These are phyloP conservation scores for Molothrus ater DNA, from an alignment of 2,797 vertebrate species.

Conservation along the genomic window DNA sequence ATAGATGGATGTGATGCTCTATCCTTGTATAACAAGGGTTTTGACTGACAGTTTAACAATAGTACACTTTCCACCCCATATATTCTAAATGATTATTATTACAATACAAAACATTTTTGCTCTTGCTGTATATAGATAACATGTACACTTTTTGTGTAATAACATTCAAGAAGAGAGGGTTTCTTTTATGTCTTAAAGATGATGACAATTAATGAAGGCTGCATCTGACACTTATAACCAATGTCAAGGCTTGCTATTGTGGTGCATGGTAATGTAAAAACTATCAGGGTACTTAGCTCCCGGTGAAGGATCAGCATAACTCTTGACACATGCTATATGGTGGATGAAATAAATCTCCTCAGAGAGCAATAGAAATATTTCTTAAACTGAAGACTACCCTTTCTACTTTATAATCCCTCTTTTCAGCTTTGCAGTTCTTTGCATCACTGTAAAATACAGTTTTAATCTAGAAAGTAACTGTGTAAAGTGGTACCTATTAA, in stretches of 20 bases:
- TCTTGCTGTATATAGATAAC: slow-evolving; percentile 44
- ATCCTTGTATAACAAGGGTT: slow-evolving; percentile 56
- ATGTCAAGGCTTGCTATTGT: slow-evolving; percentile 51
- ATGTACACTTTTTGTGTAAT: slow-evolving; percentile 18
- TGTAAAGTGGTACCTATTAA: background rate
- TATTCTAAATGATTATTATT: slow-evolving; percentile 67
- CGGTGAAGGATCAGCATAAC: slow-evolving; percentile 18
- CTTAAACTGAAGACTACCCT: slow-evolving; percentile 1
- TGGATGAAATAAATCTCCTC: slow-evolving; percentile 48
- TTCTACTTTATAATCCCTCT: slow-evolving; percentile 25
- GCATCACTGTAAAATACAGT: background rate
- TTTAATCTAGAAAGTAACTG: slow-evolving; percentile 19
- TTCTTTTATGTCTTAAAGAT: slow-evolving; percentile 46
- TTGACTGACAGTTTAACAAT: slow-evolving; percentile 74
- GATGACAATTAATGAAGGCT: slow-evolving; percentile 50
- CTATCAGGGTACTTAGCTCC: slow-evolving; percentile 24
- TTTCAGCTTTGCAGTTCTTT: slow-evolving; percentile 36
- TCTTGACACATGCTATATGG: slow-evolving; percentile 4
- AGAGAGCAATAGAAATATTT: slow-evolving; percentile 28
- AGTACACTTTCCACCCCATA: slow-evolving; percentile 56
- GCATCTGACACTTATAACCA: slow-evolving; percentile 38
- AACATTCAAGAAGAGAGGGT: slow-evolving; percentile 25
- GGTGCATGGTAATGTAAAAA: slow-evolving; percentile 21
- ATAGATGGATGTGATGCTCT: slow-evolving; percentile 62
- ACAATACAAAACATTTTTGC: slow-evolving; percentile 55